Conservation (phyloP, 2,113 vertebrate species). For the Sylvia atricapilla region DNA sequence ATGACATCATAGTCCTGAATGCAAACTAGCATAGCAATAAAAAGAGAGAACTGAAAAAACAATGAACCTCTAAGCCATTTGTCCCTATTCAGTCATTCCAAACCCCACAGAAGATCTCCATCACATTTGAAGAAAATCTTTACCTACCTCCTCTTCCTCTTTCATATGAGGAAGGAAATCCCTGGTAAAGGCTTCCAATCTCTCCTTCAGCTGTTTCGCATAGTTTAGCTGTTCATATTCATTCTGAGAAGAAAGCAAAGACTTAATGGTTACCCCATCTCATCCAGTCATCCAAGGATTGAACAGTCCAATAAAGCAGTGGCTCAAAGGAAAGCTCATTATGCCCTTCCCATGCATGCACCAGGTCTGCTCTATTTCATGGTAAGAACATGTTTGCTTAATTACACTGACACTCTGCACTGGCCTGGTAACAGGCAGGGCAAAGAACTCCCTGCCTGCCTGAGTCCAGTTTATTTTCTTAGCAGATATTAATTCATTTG, state of each 20-base stretch:
- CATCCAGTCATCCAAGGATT: background rate
- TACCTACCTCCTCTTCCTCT: constrained; percentile 94
- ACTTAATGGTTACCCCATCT: background rate
- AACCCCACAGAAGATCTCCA: background rate
- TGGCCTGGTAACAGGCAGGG: background rate
- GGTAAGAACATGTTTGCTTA: background rate
- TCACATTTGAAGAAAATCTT: background rate
- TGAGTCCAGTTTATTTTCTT: background rate
- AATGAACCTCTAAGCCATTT: background rate
- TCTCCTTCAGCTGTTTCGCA: constrained; percentile 94
- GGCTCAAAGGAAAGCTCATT: background rate
- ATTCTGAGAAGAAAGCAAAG: constrained; percentile 76
- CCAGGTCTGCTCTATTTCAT: background rate
- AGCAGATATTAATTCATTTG: background rate
- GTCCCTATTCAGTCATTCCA: background rate
- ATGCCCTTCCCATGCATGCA: background rate
- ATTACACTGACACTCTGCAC: background rate
- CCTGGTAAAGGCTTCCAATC: constrained; percentile 94
- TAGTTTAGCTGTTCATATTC: constrained; percentile 98
- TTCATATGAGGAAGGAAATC: constrained; percentile 99
- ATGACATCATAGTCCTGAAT: background rate
- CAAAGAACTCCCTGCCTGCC: background rate
- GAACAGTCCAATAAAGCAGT: background rate
- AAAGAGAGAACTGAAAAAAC: background rate
- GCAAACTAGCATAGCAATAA: background rate